Conservation (phyloP, 2,113 vertebrate genomes). For the Aspiorhynchus laticeps region DNA sequence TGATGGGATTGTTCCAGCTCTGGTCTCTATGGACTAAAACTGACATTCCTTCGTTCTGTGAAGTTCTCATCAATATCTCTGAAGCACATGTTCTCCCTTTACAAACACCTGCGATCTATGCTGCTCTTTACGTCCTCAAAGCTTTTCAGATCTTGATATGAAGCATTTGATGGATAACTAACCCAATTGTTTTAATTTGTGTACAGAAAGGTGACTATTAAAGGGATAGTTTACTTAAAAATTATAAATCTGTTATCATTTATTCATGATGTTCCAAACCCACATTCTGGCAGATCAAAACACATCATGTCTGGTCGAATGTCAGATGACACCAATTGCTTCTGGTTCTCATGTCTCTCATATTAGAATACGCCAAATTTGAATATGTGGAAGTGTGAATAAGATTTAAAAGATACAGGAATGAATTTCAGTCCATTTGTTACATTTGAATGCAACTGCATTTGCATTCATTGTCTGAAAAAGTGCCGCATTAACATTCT, state of each 20-base stretch:
- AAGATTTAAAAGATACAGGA: neutral
- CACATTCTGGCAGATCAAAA: neutral
- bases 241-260: neutral
- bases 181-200: neutral
- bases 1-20: constrained; percentile 21
- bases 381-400: neutral
- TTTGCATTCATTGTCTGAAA: neutral
- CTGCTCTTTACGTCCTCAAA: neutral
- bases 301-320: neutral
- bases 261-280: neutral
- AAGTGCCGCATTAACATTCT: neutral
- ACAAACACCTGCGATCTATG: neutral
- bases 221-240: neutral
- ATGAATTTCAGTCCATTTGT: neutral
- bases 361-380: neutral
- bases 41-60: constrained; percentile 33
- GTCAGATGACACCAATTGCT: neutral
- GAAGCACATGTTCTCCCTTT: neutral
- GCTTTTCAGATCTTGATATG: neutral
- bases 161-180: neutral
- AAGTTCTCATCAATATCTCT: neutral
- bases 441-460: neutral
- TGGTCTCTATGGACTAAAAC: constrained; percentile 2
- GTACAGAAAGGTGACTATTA: neutral
- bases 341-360: neutral